Evolutionary conservation across 1,140 invertebrate species (phyloP).

Genomic region (Apis laboriosa): DNA sequence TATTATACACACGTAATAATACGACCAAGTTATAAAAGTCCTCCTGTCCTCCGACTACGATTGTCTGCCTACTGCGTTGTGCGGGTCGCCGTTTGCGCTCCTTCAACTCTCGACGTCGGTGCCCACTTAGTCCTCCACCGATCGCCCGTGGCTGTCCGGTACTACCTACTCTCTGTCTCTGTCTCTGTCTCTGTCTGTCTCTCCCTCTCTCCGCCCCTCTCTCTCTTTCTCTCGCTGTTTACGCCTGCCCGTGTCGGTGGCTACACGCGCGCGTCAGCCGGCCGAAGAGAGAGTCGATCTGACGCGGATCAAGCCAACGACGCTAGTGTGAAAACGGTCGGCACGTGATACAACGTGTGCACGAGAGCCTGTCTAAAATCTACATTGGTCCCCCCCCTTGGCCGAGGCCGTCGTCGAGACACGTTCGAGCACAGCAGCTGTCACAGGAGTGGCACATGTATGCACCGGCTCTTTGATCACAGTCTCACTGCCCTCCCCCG

Average conservation of each 20-base stretch:
- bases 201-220: not conserved
- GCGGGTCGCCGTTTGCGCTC: not conserved
- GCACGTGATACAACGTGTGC: conserved; percentile 2
- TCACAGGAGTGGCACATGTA: conserved; percentile 26
- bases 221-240: not conserved
- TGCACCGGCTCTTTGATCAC: conserved; percentile 47
- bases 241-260: not conserved
- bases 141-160: conserved; percentile 16
- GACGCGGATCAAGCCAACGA: not conserved
- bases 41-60: too few species aligned
- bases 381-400: not conserved
- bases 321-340: conserved; percentile 2
- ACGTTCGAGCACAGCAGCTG: not conserved
- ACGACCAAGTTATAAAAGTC: too few species aligned
- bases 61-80: too few species aligned
- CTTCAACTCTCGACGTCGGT: not conserved
- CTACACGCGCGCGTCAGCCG: conserved; percentile 20
- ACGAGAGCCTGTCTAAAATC: not conserved
- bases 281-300: not conserved
- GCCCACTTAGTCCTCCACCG: conserved; percentile 11
- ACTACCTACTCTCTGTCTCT: not conserved
- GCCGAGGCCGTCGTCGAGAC: not conserved
- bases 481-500: conserved; percentile 29
- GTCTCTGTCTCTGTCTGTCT: not conserved
- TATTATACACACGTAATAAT: too few species aligned